Evolutionary conservation across 2,113 vertebrate genomes (phyloP).

Genomic region (Oenanthe oenanthe): DNA sequence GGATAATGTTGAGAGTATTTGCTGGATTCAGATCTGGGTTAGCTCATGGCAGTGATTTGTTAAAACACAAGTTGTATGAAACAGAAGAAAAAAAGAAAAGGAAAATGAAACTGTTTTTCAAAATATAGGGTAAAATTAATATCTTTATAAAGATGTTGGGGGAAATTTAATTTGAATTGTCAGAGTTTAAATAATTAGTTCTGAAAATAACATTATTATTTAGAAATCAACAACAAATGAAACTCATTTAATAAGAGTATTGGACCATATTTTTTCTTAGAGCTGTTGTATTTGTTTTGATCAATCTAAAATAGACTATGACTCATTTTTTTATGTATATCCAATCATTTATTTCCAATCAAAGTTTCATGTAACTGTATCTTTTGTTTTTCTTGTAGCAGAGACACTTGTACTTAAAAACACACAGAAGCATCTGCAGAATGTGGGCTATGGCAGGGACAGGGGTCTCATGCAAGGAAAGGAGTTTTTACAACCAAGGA

Average conservation of each 20-base stretch:
- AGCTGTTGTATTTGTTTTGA: neutral
- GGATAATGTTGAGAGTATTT: constrained; percentile 78
- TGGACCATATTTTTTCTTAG: neutral
- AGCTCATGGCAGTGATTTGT: constrained; percentile 74
- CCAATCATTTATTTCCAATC: neutral
- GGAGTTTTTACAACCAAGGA: neutral
- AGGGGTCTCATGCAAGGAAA: neutral
- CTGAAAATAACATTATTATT: constrained; percentile 40
- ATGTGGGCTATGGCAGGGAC: neutral
- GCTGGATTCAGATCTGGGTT: constrained; percentile 75
- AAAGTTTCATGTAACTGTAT: neutral
- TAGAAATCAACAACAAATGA: constrained; percentile 29
- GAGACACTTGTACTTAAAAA: neutral
- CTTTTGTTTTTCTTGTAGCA: neutral
- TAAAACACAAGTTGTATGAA: constrained; percentile 68
- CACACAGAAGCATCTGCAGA: neutral
- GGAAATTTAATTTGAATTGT: neutral
- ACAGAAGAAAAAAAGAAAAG: neutral
- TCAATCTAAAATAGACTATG: neutral
- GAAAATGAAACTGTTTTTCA: constrained; percentile 26
- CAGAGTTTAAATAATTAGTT: neutral
- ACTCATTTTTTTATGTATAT: neutral
- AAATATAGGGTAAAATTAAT: constrained; percentile 9
- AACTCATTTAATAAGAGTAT: neutral
- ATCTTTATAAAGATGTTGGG: neutral